Conservation (phyloP, 1,140 invertebrate species). For the Eriocheir sinensis region DNA sequence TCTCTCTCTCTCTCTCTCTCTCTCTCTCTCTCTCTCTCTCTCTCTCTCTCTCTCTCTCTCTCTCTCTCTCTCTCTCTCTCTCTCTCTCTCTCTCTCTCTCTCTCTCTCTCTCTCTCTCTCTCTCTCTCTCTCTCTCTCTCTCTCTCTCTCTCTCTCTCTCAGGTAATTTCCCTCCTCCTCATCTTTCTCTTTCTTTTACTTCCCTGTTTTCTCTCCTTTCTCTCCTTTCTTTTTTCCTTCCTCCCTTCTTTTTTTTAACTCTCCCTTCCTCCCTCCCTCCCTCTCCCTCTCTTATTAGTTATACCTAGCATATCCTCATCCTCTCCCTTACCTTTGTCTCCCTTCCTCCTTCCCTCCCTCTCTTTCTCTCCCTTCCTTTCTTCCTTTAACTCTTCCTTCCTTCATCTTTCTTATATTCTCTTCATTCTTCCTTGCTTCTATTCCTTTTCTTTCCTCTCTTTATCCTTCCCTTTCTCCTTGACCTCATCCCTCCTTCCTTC, state of each 20-base stretch:
- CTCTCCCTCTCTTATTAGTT: background rate
- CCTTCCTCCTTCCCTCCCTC: conserved; percentile 23
- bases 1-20: background rate
- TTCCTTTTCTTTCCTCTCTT: too few relatives aligned
- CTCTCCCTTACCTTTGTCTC: background rate
- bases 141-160: background rate
- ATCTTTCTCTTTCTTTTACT: background rate
- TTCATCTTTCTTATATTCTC: too few relatives aligned
- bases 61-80: background rate
- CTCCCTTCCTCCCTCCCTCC: background rate
- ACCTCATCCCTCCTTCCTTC: too few relatives aligned
- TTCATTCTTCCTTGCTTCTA: too few relatives aligned
- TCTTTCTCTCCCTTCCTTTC: background rate
- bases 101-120: background rate
- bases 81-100: background rate
- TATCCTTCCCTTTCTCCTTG: too few relatives aligned
- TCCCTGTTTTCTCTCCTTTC: too few relatives aligned
- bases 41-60: background rate
- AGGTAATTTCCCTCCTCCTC: background rate
- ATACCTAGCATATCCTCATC: background rate
- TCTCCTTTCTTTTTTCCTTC: background rate
- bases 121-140: conserved; percentile 29
- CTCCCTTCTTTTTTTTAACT: background rate
- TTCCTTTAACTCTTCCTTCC: background rate
- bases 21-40: conserved; percentile 23